Percentiles rank a stretch among this genome's conserved stretches.
Conservation (phyloP, 2,888 invertebrate genomes). For the Habroteleia sp. region DNA sequence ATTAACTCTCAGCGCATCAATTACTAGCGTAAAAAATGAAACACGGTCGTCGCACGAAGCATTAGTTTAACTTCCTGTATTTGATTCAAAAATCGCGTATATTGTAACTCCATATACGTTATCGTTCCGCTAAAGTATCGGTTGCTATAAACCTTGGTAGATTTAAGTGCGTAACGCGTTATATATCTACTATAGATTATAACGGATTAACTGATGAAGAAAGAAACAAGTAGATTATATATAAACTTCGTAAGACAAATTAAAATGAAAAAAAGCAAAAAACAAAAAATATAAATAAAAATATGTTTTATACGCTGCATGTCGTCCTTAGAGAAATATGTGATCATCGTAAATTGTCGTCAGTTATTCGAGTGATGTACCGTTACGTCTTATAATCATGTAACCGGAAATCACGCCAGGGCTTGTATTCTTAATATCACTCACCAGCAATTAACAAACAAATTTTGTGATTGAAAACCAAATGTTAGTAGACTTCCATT, state of each 20-base stretch:
- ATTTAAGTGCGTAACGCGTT: constrained; percentile 70
- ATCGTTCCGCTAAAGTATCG: constrained; percentile 69
- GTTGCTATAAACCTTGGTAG: constrained; percentile 73
- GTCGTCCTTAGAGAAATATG: constrained; percentile 75
- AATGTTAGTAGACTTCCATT: not conserved
- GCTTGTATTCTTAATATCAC: constrained; percentile 5
- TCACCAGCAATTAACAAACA: too few species aligned
- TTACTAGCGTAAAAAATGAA: constrained; percentile 30
- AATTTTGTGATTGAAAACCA: not conserved
- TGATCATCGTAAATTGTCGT: constrained; percentile 72
- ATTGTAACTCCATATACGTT: constrained; percentile 59
- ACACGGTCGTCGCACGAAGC: constrained; percentile 63
- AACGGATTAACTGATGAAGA: constrained; percentile 70
- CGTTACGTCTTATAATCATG: constrained; percentile 66
- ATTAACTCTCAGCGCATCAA: constrained; percentile 31
- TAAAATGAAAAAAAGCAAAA: constrained; percentile 60
- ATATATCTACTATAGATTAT: constrained; percentile 72
- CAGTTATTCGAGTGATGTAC: constrained; percentile 68
- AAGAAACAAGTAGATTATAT: constrained; percentile 63
- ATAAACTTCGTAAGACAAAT: constrained; percentile 65
- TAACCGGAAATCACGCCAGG: constrained; percentile 54
- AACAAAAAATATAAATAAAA: constrained; percentile 71
- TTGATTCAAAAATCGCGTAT: constrained; percentile 66
- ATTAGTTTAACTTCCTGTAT: constrained; percentile 68
- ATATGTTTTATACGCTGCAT: constrained; percentile 81